Evolutionary conservation across 1,140 invertebrate species (phyloP), one percentile per base, ranked within the genome.

Genomic region (Wasmannia auropunctata): DNA sequence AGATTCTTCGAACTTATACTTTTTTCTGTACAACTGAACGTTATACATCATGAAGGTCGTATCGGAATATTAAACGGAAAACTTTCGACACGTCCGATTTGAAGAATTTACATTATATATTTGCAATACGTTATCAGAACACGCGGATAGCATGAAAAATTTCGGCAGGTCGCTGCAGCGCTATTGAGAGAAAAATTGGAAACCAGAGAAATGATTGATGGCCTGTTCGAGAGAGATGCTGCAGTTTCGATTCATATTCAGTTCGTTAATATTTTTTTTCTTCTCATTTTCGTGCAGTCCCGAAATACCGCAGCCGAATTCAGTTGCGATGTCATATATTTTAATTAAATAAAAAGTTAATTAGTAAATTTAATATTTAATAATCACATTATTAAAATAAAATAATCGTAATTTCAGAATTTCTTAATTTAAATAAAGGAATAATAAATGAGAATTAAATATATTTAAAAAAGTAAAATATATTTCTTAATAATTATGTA

Each of bases 21-120:
- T 43, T 62, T 31, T 7, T 22, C 11, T 4, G 2, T 28, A 16
- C 19, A 43, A 31, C 16, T 75, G 2, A 58, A 40, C 11, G 2
- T 80, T 54, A 69, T 51, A n/a, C n/a, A n/a, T 8, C 16, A 40
- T 51, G 37, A 43, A 49, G 40, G 2, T 7, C 3, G 28, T n/a
- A 25, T 67, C 0, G 34, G 22, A 80, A 80, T 80, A 67, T 54
- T 34, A 5, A 67, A 58, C 2, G 22, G 46, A 19, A 54, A 80
- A 62, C 25, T 40, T 77, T 80, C 22, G n/a, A 51, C 63, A 67
- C 28, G n/a, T 51, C 10, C n/a, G 14, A 80, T 34, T 67, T 40
- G 62, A 80, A 69, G 16, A 80, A 67, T 67, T 54, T 40, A 31
- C 46, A 69, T 80, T 80, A 80, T 11, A 69, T 67, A 54, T 54